These are phyloP conservation scores for Dendrolimus punctatus DNA, from an alignment of 1,140 invertebrate species.

Conservation along the genomic window DNA sequence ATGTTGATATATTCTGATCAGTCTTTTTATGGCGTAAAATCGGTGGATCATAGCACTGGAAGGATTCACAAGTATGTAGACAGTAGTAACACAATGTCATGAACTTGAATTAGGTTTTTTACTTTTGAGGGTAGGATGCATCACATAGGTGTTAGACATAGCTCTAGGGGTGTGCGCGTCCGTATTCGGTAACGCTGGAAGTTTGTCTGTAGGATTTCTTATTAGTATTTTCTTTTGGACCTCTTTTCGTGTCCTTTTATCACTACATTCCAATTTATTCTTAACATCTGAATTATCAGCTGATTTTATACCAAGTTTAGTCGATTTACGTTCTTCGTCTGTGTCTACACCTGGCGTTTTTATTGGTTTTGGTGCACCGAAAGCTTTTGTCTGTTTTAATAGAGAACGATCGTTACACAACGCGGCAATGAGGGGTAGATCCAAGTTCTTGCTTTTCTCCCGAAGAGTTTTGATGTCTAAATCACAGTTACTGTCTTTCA, in stretches of 20 bases:
- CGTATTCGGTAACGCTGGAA: constrained; percentile 53
- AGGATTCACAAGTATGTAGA: constrained; percentile 50
- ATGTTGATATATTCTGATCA: constrained; percentile 21
- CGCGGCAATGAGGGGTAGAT: constrained; percentile 90
- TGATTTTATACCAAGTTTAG: constrained; percentile 50
- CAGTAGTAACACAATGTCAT: constrained; percentile 30
- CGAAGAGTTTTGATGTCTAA: constrained; percentile 86
- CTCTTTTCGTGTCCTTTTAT: constrained; percentile 35
- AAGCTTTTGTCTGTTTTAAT: constrained; percentile 88
- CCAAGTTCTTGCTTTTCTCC: constrained; percentile 89
- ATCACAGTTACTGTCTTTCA: constrained; percentile 62
- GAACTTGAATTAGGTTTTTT: constrained; percentile 59
- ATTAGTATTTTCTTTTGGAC: constrained; percentile 55
- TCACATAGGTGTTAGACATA: constrained; percentile 64
- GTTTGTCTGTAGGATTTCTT: constrained; percentile 61
- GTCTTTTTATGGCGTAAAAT: constrained; percentile 39
- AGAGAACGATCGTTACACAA: constrained; percentile 91
- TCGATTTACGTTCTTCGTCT: constrained; percentile 60
- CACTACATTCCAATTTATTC: constrained; percentile 50
- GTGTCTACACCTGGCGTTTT: constrained; percentile 55
- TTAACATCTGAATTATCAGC: constrained; percentile 61
- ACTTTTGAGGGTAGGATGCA: constrained; percentile 57
- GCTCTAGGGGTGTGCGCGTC: constrained; percentile 58
- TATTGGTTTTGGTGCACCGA: constrained; percentile 80
- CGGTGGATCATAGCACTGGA: constrained; percentile 60